Conservation (phyloP, 2,113 vertebrate genomes). For the Rissa tridactyla region DNA sequence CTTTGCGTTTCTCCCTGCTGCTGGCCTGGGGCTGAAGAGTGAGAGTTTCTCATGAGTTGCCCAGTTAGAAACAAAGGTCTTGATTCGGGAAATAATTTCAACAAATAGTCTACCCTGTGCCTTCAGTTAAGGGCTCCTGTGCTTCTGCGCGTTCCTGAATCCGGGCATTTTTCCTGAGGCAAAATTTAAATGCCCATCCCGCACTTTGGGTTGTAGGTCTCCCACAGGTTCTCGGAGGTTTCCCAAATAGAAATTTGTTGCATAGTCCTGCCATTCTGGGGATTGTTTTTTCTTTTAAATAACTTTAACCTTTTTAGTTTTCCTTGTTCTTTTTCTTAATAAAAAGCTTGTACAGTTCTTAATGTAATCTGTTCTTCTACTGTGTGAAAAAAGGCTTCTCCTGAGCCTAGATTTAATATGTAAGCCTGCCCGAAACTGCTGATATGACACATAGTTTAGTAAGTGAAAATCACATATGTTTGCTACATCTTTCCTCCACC, state of each 20-base stretch:
- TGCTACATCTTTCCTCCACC: slow-evolving; percentile 50
- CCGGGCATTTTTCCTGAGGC: not conserved
- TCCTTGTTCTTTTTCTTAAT: not conserved
- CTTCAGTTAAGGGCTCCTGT: not conserved
- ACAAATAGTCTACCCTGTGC: not conserved
- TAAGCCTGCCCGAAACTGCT: slow-evolving; percentile 18
- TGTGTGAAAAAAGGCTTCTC: not conserved
- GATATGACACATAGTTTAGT: slow-evolving; percentile 20
- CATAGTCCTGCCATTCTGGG: not conserved
- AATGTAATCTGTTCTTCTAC: not conserved
- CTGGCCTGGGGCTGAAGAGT: not conserved
- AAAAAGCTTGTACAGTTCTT: not conserved
- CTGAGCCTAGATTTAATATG: slow-evolving; percentile 1
- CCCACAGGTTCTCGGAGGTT: not conserved
- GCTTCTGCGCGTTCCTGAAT: not conserved
- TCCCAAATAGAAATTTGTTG: not conserved
- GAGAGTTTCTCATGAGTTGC: not conserved
- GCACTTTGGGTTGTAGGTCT: not conserved
- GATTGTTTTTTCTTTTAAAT: not conserved
- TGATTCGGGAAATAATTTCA: not conserved
- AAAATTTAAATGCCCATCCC: not conserved
- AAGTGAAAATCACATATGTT: slow-evolving; percentile 58
- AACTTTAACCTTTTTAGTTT: not conserved
- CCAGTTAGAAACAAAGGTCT: not conserved
- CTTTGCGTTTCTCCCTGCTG: not conserved